Evolutionary conservation across 2,113 vertebrate species (phyloP).

Genomic region (Triplophysa dalaica): DNA sequence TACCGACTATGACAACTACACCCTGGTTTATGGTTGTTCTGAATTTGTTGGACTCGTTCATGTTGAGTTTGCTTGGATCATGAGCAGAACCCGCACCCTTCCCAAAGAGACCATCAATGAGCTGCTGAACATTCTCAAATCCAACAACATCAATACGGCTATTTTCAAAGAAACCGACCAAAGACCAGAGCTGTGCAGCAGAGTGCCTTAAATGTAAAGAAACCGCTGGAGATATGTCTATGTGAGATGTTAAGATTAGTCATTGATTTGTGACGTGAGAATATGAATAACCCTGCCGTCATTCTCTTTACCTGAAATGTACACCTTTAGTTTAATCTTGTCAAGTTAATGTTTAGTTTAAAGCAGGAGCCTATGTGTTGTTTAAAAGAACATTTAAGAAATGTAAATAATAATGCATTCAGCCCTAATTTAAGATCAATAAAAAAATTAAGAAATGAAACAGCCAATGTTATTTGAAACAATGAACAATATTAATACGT

Average conservation of each 20-base stretch:
- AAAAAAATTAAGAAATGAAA: too few relatives aligned
- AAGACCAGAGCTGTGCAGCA: constrained; percentile 65
- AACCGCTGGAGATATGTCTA: background rate
- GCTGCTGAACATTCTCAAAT: constrained; percentile 72
- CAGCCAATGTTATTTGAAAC: too few relatives aligned
- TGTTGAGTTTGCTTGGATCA: constrained; percentile 78
- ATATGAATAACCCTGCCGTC: constrained; percentile 41
- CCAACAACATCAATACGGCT: constrained; percentile 68
- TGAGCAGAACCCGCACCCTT: constrained; percentile 77
- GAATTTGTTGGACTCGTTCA: constrained; percentile 70
- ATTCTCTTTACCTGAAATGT: too few relatives aligned
- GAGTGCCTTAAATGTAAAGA: constrained; percentile 40
- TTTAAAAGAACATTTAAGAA: too few relatives aligned
- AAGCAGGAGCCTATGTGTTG: too few relatives aligned
- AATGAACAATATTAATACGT: too few relatives aligned
- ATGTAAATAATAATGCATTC: too few relatives aligned
- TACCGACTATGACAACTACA: constrained; percentile 81
- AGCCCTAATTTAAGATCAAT: too few relatives aligned
- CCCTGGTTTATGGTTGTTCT: constrained; percentile 84
- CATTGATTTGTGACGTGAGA: background rate
- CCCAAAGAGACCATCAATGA: constrained; percentile 71
- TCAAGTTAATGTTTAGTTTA: too few relatives aligned
- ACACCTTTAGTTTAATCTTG: too few relatives aligned
- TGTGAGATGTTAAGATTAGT: background rate
- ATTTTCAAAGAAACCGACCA: constrained; percentile 77